phyloP scores from a whole-genome alignment of 1,140 invertebrate genomes.

The Tetraneura akinire region DNA sequence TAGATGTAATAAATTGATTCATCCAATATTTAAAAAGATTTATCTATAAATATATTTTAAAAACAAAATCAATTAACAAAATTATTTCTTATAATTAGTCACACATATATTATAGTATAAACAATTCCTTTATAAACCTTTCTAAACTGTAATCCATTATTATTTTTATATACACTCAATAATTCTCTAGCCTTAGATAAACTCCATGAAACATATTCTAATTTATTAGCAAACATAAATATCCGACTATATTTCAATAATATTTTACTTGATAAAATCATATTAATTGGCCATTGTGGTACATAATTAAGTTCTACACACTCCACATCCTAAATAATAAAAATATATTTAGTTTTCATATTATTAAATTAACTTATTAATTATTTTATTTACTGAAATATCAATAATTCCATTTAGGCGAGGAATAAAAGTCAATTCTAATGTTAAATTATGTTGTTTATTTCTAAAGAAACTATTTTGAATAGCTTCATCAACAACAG shows the following conservation, averaged over 20 bases:
- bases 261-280: conserved; percentile 27
- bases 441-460: conserved; percentile 3
- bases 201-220: conserved; percentile 44
- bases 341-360: background rate
- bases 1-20: conserved; percentile 39
- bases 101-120: background rate
- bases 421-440: background rate
- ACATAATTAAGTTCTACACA: conserved; percentile 29
- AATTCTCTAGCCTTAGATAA: conserved; percentile 33
- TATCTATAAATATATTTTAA: conserved; percentile 1
- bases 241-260: conserved; percentile 40
- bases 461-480: conserved; percentile 4
- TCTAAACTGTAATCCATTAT: conserved; percentile 30
- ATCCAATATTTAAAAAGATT: conserved; percentile 41
- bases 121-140: conserved; percentile 24
- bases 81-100: background rate
- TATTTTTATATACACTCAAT: conserved; percentile 27
- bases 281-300: conserved; percentile 29
- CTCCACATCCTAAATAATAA: conserved; percentile 21
- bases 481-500: conserved; percentile 33
- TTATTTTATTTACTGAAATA: conserved; percentile 32
- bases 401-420: background rate
- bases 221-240: conserved; percentile 39
- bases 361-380: too few species aligned
- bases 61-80: background rate